phyloP scores from a whole-genome alignment of 2,113 vertebrate genomes.

The Aleadryas rufinucha region DNA sequence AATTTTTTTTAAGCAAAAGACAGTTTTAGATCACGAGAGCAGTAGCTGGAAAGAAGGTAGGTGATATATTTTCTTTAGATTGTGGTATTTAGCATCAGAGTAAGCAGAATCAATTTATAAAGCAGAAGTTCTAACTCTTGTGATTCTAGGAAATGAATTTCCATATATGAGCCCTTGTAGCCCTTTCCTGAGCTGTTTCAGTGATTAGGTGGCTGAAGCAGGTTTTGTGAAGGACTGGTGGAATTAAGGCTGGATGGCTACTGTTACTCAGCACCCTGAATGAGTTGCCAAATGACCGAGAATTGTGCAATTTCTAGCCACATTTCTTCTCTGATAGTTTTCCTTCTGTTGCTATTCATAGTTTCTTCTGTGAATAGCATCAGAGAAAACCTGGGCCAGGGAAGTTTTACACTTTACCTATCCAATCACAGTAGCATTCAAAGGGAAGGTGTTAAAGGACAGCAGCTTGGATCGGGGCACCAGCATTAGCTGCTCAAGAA shows the following conservation, averaged over 20 bases:
- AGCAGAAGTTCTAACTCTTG: neutral
- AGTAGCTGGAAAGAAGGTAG: neutral
- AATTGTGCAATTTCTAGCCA: neutral
- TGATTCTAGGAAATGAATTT: neutral
- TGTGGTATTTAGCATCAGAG: neutral
- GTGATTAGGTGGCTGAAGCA: neutral
- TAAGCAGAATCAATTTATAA: neutral
- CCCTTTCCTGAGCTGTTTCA: neutral
- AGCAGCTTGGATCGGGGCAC: neutral
- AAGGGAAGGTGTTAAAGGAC: neutral
- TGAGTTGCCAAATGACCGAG: neutral
- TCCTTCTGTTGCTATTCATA: neutral
- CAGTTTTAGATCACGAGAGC: neutral
- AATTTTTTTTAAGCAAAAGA: neutral
- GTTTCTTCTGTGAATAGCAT: neutral
- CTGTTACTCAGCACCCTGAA: neutral
- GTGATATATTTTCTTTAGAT: neutral
- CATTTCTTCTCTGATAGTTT: neutral
- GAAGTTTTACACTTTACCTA: neutral
- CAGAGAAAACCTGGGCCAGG: neutral
- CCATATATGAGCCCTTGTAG: neutral
- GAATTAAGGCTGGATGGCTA: neutral
- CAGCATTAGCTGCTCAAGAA: neutral
- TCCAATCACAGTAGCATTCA: neutral
- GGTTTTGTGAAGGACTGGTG: neutral